Percentiles rank a stretch among this genome's conserved stretches.
Conservation (phyloP, 2,113 vertebrate genomes). For the Odobenus rosmarus region DNA sequence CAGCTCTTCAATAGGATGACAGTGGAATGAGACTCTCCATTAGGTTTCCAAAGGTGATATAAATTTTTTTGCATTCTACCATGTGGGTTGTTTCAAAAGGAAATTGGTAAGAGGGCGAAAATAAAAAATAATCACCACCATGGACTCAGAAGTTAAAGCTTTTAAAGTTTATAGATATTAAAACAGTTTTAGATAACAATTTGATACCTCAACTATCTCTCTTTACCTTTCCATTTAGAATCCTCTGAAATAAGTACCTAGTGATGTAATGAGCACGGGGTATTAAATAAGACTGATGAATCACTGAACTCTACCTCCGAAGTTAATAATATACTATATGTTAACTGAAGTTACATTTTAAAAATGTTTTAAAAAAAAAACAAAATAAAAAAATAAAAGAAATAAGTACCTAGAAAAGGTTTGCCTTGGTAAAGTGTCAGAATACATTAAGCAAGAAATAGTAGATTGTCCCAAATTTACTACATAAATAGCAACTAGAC, state of each 20-base stretch:
- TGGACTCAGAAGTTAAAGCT: neutral
- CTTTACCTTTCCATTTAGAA: conserved; percentile 8
- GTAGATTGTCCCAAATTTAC: neutral
- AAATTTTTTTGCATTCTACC: neutral
- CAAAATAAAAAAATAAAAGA: neutral
- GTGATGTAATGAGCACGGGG: neutral
- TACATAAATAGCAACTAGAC: neutral
- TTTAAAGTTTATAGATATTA: conserved; percentile 13
- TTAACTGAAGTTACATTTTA: neutral
- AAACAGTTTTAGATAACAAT: conserved; percentile 19
- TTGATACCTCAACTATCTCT: neutral
- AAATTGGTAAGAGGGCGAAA: neutral
- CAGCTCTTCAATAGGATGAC: neutral
- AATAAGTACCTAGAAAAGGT: neutral
- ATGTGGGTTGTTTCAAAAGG: neutral
- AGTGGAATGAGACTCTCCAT: neutral
- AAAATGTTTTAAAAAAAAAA: neutral
- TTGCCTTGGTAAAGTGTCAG: neutral
- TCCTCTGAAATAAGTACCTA: neutral
- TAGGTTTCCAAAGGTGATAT: neutral
- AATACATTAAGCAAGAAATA: conserved; percentile 2
- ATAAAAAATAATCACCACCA: neutral
- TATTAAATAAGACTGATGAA: neutral
- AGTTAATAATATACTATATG: neutral
- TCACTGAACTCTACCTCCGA: neutral